Evolutionary conservation across 2,888 invertebrate species (phyloP).

Genomic region (Meganola albula): DNA sequence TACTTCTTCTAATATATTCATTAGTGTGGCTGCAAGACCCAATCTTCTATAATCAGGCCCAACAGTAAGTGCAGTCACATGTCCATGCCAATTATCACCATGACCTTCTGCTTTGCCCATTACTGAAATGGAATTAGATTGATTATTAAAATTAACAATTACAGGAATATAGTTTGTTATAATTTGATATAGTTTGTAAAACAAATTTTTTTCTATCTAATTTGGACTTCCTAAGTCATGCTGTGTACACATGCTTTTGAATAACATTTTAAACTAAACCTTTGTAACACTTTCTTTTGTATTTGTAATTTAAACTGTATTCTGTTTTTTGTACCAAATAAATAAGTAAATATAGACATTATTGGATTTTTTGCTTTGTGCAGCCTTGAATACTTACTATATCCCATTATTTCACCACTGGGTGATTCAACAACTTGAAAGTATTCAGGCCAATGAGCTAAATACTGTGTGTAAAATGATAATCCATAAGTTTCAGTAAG

Average conservation of each 20-base stretch:
- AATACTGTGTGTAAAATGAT: constrained; percentile 97
- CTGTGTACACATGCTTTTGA: not conserved
- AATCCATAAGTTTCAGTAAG: constrained; percentile 97
- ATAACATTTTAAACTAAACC: no score
- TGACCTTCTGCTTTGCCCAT: constrained; percentile 99
- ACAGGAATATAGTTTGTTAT: no score
- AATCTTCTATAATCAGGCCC: constrained; percentile 95
- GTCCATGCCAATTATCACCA: constrained; percentile 98
- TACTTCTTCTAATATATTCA: constrained; percentile 96
- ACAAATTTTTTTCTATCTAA: no score
- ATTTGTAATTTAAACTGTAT: not conserved
- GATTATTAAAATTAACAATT: no score
- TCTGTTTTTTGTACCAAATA: not conserved
- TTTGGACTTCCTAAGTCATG: no score
- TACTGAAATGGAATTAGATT: no score
- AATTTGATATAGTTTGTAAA: no score
- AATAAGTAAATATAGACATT: no score
- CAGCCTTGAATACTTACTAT: constrained; percentile 80
- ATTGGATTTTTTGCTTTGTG: no score
- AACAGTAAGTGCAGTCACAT: constrained; percentile 98
- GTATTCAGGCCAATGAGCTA: constrained; percentile 99
- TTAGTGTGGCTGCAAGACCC: constrained; percentile 94
- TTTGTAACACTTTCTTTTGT: no score
- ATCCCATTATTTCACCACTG: constrained; percentile 98
- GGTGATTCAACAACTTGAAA: constrained; percentile 98